These are phyloP conservation scores for Paracyclopina nana DNA, from an alignment of 1,140 invertebrate genomes.

Conservation along the genomic window DNA sequence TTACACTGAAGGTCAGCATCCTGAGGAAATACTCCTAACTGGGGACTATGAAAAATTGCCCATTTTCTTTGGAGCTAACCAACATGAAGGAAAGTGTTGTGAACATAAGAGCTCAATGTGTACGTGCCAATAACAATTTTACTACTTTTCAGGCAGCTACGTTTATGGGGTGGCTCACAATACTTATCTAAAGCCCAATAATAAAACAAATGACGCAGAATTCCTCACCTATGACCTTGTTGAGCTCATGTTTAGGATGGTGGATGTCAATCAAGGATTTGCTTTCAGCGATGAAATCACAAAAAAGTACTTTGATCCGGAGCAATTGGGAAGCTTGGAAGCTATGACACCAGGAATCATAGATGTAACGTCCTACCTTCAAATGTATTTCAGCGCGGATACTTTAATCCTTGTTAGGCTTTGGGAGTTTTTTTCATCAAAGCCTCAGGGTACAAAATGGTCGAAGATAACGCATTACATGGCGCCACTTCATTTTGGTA, in stretches of 20 bases:
- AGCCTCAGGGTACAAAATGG: constrained; percentile 4
- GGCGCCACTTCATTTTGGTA: constrained; percentile 3
- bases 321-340: not conserved
- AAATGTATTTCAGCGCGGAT: not conserved
- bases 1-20: constrained; percentile 16
- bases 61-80: constrained; percentile 13
- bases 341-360: constrained; percentile 3
- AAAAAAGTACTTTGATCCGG: not conserved
- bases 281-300: not conserved
- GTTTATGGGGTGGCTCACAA: not conserved
- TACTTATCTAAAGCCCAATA: constrained; percentile 5
- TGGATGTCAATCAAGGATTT: not conserved
- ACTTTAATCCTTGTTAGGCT: not conserved
- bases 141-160: not conserved
- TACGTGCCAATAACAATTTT: not conserved
- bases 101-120: not conserved
- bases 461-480: constrained; percentile 8
- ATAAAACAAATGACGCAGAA: not conserved
- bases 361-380: not conserved
- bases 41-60: constrained; percentile 12
- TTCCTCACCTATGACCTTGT: not conserved
- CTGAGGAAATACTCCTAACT: constrained; percentile 4
- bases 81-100: constrained; percentile 9
- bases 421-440: constrained; percentile 2
- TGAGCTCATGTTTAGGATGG: not conserved